These are phyloP conservation scores for Zaprionus kolodkinae DNA, from an alignment of 1,140 invertebrate genomes.

Conservation along the genomic window DNA sequence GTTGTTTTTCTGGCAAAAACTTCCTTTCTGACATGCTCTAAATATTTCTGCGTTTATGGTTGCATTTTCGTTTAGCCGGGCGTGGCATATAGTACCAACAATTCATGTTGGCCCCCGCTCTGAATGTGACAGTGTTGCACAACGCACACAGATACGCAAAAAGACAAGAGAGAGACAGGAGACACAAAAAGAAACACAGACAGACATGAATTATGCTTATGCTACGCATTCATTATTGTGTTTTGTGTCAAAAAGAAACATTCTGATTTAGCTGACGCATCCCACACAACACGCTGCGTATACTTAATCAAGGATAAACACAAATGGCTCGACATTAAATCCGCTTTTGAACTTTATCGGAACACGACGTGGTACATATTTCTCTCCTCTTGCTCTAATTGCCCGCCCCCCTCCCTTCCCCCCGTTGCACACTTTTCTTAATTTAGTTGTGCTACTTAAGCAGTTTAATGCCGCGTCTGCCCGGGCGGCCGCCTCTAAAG, in stretches of 20 bases:
- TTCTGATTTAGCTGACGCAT: slow-evolving; percentile 13
- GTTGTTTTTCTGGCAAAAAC: slow-evolving; percentile 9
- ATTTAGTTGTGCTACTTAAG: slow-evolving; percentile 81
- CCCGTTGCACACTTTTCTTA: slow-evolving; percentile 58
- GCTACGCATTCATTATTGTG: slow-evolving; percentile 36
- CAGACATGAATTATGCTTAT: slow-evolving; percentile 34
- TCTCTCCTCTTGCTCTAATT: slow-evolving; percentile 50
- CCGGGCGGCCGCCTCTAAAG: slow-evolving; percentile 52
- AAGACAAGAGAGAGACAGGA: slow-evolving; percentile 9
- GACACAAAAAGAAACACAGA: neutral
- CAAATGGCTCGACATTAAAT: slow-evolving; percentile 25
- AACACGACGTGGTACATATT: slow-evolving; percentile 21
- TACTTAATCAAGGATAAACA: slow-evolving; percentile 26
- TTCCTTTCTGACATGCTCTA: slow-evolving; percentile 32
- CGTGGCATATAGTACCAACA: slow-evolving; percentile 20
- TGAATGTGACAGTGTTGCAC: slow-evolving; percentile 12
- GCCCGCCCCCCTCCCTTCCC: slow-evolving; percentile 41
- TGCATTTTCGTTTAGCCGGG: slow-evolving; percentile 32
- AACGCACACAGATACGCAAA: neutral
- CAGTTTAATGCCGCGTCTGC: slow-evolving; percentile 67
- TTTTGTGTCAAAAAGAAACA: slow-evolving; percentile 15
- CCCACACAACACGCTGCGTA: neutral
- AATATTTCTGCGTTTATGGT: slow-evolving; percentile 37
- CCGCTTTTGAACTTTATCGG: slow-evolving; percentile 59
- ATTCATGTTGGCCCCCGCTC: slow-evolving; percentile 14